phyloP scores from a whole-genome alignment of 2,888 invertebrate species.

The Agrotis exclamationis region DNA sequence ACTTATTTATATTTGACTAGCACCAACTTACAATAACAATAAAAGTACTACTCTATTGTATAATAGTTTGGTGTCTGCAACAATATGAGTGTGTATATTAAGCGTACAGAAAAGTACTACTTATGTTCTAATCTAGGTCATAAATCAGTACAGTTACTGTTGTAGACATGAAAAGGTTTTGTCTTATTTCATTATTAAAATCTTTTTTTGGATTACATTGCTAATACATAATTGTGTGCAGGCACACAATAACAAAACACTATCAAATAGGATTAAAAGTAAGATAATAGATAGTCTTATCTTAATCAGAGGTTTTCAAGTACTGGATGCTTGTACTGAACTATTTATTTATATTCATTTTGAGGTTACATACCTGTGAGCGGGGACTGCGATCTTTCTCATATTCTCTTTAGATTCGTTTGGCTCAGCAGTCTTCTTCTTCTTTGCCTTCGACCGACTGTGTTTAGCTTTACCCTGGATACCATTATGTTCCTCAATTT shows the following conservation, averaged over 20 bases:
- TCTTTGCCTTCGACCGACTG: conserved; percentile 83
- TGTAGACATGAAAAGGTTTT: too few relatives aligned
- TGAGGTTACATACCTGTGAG: conserved; percentile 93
- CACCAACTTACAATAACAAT: too few relatives aligned
- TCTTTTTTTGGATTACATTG: too few relatives aligned
- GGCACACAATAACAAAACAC: background rate
- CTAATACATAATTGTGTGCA: too few relatives aligned
- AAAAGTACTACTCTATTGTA: too few relatives aligned
- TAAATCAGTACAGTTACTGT: too few relatives aligned
- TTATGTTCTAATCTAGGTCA: too few relatives aligned
- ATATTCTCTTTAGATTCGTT: conserved; percentile 92
- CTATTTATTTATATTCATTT: conserved; percentile 40
- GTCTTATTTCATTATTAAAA: too few relatives aligned
- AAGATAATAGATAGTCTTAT: background rate
- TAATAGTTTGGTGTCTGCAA: too few relatives aligned
- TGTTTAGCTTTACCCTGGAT: conserved; percentile 87
- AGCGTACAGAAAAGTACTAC: too few relatives aligned
- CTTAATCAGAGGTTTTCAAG: background rate
- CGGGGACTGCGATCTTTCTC: conserved; percentile 96
- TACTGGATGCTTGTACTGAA: background rate
- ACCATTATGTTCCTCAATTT: conserved; percentile 93
- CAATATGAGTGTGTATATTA: too few relatives aligned
- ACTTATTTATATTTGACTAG: background rate
- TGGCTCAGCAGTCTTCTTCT: conserved; percentile 83
- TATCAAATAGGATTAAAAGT: background rate